These are phyloP conservation scores for Colostygia pectinataria DNA, from an alignment of 2,888 invertebrate species.

Conservation along the genomic window DNA sequence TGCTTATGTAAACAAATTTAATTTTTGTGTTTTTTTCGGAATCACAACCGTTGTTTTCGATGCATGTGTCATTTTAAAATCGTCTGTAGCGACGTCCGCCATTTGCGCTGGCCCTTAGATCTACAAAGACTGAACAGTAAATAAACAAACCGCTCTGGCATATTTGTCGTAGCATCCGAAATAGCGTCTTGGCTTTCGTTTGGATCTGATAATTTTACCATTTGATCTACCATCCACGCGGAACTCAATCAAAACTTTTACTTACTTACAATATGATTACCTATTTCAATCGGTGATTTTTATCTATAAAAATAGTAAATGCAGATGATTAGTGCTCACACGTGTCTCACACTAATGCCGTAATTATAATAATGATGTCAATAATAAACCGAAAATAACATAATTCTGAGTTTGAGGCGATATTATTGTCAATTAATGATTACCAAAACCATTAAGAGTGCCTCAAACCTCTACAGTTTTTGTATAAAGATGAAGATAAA, in stretches of 20 bases:
- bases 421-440: neutral
- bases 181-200: neutral
- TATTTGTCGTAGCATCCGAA: neutral
- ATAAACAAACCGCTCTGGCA: constrained; percentile 1
- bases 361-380: neutral
- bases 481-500: too few relatives aligned
- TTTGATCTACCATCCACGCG: constrained; percentile 4
- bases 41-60: too few relatives aligned
- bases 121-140: constrained; percentile 6
- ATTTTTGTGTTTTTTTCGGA: too few relatives aligned
- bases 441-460: neutral
- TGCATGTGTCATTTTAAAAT: too few relatives aligned
- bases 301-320: constrained; percentile 52
- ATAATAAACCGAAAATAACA: constrained; percentile 10
- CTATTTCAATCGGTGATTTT: constrained; percentile 25
- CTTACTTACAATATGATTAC: constrained; percentile 2
- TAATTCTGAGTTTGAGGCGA: neutral
- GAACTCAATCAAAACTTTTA: constrained; percentile 8
- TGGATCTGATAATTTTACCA: neutral
- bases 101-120: too few relatives aligned
- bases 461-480: too few relatives aligned
- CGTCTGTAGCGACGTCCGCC: too few relatives aligned
- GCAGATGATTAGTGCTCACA: constrained; percentile 46
- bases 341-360: constrained; percentile 10
- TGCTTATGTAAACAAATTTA: too few relatives aligned